Conservation (phyloP, 2,797 vertebrate species). For the Lutjanus argentimaculatus region DNA sequence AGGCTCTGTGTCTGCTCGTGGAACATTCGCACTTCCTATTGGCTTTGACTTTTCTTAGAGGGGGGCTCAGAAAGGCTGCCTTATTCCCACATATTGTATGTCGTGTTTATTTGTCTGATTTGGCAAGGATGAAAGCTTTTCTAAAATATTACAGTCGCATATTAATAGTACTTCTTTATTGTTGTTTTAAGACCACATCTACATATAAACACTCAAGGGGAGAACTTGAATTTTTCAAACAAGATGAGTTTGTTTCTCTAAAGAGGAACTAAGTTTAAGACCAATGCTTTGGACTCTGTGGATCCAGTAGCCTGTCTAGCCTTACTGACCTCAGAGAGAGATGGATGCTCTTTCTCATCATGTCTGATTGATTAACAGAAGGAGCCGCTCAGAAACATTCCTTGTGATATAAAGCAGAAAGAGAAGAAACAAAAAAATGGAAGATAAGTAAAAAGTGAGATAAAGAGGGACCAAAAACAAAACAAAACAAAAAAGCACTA, state of each 20-base stretch:
- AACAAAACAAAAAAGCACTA: constrained; percentile 31
- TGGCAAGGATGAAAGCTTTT: constrained; percentile 45
- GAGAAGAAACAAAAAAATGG: background rate
- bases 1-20: constrained; percentile 55
- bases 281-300: constrained; percentile 29
- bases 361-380: constrained; percentile 34
- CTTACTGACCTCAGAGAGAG: constrained; percentile 26
- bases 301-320: constrained; percentile 26
- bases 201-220: constrained; percentile 32
- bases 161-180: constrained; percentile 27
- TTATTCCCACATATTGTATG: constrained; percentile 62
- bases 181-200: constrained; percentile 49
- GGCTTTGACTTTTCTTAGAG: constrained; percentile 52
- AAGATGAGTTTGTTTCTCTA: constrained; percentile 16
- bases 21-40: constrained; percentile 76
- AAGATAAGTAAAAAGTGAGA: constrained; percentile 35
- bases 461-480: constrained; percentile 33
- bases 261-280: constrained; percentile 12
- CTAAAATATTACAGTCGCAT: constrained; percentile 37
- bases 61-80: constrained; percentile 44
- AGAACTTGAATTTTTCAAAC: constrained; percentile 12
- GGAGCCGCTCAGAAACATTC: constrained; percentile 32
- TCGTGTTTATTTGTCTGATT: constrained; percentile 67
- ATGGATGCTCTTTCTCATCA: constrained; percentile 33
- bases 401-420: constrained; percentile 19